Evolutionary conservation across 1,140 invertebrate genomes (phyloP).

Genomic region (Paralvinella palmiformis): DNA sequence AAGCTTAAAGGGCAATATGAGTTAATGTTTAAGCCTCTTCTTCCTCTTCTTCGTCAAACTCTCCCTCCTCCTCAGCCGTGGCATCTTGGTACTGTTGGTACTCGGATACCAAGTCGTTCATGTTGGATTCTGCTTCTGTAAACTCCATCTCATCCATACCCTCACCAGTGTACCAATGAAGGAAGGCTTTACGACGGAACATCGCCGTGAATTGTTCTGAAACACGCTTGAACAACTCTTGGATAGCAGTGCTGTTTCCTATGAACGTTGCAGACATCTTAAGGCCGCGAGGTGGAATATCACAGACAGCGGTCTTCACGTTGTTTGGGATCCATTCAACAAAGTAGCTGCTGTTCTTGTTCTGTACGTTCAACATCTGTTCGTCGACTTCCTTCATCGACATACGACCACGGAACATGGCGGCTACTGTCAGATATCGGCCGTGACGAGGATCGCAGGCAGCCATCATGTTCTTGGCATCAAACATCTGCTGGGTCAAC

Average conservation of each 20-base stretch:
- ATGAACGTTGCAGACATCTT: slow-evolving; percentile 58
- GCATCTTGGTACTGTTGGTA: slow-evolving; percentile 78
- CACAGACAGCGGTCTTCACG: slow-evolving; percentile 65
- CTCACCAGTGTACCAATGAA: slow-evolving; percentile 73
- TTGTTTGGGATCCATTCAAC: slow-evolving; percentile 68
- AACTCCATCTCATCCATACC: slow-evolving; percentile 76
- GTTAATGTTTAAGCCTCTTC: slow-evolving; percentile 67
- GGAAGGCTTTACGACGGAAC: slow-evolving; percentile 70
- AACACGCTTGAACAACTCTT: slow-evolving; percentile 70
- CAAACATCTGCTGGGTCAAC: slow-evolving; percentile 67
- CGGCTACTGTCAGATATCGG: slow-evolving; percentile 85
- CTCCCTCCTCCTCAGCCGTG: slow-evolving; percentile 32
- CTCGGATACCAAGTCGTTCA: slow-evolving; percentile 60
- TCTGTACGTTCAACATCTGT: slow-evolving; percentile 72
- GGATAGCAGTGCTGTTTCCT: slow-evolving; percentile 62
- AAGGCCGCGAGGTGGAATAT: slow-evolving; percentile 56
- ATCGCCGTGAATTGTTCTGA: slow-evolving; percentile 68
- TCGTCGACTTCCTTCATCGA: slow-evolving; percentile 88
- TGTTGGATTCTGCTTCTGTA: slow-evolving; percentile 62
- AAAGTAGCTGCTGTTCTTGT: slow-evolving; percentile 77
- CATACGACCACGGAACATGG: slow-evolving; percentile 89
- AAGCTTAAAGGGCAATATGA: too few species aligned
- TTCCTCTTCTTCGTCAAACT: slow-evolving; percentile 70
- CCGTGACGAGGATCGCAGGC: slow-evolving; percentile 81
- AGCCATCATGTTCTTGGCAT: slow-evolving; percentile 81